Percentiles rank a stretch among this genome's conserved stretches.
These are phyloP conservation scores for Intellagama lesueurii DNA, from an alignment of 2,797 vertebrate genomes.

Conservation along the genomic window DNA sequence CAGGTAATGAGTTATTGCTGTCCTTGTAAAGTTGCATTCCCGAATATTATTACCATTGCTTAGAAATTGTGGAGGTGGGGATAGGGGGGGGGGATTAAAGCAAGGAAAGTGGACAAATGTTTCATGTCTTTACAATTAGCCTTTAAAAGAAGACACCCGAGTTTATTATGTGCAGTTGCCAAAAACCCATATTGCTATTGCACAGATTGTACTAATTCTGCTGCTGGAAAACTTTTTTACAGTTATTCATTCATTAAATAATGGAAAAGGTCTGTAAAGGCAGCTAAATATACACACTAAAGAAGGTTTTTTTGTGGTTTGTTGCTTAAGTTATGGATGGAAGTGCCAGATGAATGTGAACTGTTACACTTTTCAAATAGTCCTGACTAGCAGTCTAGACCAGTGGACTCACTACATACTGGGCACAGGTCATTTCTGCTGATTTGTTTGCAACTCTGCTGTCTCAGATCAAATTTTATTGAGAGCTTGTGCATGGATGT, in stretches of 20 bases:
- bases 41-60: slow-evolving; percentile 13
- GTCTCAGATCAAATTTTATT: neutral
- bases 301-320: slow-evolving; percentile 47
- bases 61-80: neutral
- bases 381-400: neutral
- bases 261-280: slow-evolving; percentile 47
- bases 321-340: neutral
- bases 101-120: neutral
- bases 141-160: neutral
- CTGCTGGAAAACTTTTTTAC: slow-evolving; percentile 52
- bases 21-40: slow-evolving; percentile 13
- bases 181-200: slow-evolving; percentile 59
- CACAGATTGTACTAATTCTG: slow-evolving; percentile 44
- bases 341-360: neutral
- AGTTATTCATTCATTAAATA: slow-evolving; percentile 63
- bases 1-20: slow-evolving; percentile 45
- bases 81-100: neutral
- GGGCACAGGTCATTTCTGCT: neutral
- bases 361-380: neutral
- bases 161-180: slow-evolving; percentile 64
- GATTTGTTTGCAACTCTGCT: neutral
- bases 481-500: neutral
- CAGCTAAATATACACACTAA: slow-evolving; percentile 46
- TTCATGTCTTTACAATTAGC: neutral
- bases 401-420: neutral